Base-by-base conservation (phyloP, 2,113 vertebrate species). In the Neofelis nebulosa region DNA sequence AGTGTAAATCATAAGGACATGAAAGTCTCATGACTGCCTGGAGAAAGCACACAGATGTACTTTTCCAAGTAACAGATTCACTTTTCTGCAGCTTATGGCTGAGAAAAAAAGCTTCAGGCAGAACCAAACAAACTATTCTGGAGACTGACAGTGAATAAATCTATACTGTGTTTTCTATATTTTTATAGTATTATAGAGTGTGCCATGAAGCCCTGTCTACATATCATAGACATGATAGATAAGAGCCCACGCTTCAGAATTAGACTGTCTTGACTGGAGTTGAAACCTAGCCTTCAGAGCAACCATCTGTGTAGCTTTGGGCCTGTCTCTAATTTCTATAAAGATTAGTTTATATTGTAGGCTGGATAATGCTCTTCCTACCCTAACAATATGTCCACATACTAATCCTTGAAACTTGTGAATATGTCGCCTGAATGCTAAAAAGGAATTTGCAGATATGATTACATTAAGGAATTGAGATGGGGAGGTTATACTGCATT, bases 1-100 rank as follows among this genome's bases (percentile, higher is more conserved):
- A 94, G 0, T 88, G 80, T 96, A 96, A 98, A 97, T 97, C 74
- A 96, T 48, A 80, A 92, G 31, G 83, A 91, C 66, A 55, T 63
- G 74, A 68, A 85, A 92, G 52, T 76, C 80, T 97, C 18, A 3
- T 0, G 8, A 50, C 19, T 88, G 76, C 95, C 80, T 78, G 48
- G 15, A 90, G 87, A 66, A 97, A 93, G n/a, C 33, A 48, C 36
- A 81, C 69, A 90, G 66, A 90, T 81, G 65, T 15, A 95, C 36
- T 96, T 91, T 89, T 79, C 41, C 21, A 18, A 85, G 31, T 10
- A 97, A 36, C 45, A 89, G 29, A 91, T 79, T 94, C 66, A 95
- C 66, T 86, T 79, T 52, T 73, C 74, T 94, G n/a, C 0, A 50
- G 61, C 73, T 89, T 83, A 71, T 80, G 41, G 13, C 18, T 95